A percentile compares a stretch with the other conserved stretches of the same genome.
phyloP scores from a whole-genome alignment of 2,113 vertebrate species.

The Aythya baeri region DNA sequence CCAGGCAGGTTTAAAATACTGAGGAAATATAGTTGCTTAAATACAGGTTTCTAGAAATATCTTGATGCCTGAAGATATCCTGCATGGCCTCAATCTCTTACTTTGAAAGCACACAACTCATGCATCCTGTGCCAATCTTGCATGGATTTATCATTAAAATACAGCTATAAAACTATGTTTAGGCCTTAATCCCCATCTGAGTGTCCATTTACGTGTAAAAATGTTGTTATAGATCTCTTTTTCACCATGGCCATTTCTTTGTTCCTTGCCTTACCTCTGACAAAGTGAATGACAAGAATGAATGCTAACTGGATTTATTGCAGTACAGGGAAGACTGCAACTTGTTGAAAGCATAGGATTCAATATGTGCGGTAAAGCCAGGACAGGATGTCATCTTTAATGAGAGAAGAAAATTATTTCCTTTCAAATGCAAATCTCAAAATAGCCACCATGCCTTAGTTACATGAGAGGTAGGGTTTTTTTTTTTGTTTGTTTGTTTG shows the following conservation, averaged over 20 bases:
- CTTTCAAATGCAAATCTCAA: neutral
- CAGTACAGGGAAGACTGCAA: neutral
- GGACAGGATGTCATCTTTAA: neutral
- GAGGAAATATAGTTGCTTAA: neutral
- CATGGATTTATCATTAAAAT: neutral
- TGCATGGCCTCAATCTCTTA: neutral
- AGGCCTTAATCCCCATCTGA: neutral
- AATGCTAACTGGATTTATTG: neutral
- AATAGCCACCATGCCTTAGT: neutral
- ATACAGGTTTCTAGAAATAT: neutral
- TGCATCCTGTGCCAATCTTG: neutral
- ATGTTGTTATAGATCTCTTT: neutral
- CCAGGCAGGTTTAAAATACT: neutral
- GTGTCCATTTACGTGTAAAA: neutral
- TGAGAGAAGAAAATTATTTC: neutral
- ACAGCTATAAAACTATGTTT: neutral
- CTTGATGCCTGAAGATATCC: neutral
- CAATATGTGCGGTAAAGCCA: neutral
- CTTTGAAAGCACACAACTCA: neutral
- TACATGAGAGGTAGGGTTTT: neutral
- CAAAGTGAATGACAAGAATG: neutral
- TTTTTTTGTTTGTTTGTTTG: too few relatives aligned
- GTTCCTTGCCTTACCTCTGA: neutral
- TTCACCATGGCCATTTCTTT: neutral
- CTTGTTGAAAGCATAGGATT: neutral